Percentiles rank a stretch among this genome's conserved stretches.
phyloP scores from a whole-genome alignment of 2,797 vertebrate species.

The Platyrinchus mystaceus region DNA sequence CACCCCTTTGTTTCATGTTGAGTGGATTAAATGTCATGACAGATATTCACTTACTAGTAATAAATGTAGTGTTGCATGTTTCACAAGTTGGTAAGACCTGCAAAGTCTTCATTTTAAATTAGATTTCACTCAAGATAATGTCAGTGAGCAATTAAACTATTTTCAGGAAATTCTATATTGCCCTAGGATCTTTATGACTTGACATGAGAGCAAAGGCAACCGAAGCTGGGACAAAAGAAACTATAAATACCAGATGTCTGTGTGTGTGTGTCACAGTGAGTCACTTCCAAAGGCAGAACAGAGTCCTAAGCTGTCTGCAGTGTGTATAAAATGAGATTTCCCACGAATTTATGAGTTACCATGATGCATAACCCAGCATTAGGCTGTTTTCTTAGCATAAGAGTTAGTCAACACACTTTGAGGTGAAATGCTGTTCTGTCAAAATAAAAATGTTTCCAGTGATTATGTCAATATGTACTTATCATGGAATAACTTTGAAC shows the following conservation, averaged over 20 bases:
- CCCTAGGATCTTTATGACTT: conserved; percentile 16
- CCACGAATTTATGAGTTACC: not conserved
- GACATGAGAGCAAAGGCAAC: conserved; percentile 1
- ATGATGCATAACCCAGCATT: not conserved
- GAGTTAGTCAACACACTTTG: not conserved
- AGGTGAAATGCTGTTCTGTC: not conserved
- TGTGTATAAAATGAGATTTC: conserved; percentile 7
- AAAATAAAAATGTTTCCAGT: not conserved
- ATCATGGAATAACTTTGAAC: not conserved
- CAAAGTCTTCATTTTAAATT: conserved; percentile 26
- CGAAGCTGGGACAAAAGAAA: conserved; percentile 45
- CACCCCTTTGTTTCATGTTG: not conserved
- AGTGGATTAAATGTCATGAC: not conserved
- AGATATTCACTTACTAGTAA: not conserved
- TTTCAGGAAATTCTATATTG: conserved; percentile 42
- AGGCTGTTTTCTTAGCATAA: not conserved
- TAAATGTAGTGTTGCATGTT: conserved; percentile 7
- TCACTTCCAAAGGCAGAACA: not conserved
- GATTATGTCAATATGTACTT: not conserved
- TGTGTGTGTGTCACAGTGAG: not conserved
- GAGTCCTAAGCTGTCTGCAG: not conserved
- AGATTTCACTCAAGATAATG: conserved; percentile 33
- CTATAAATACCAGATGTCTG: conserved; percentile 32
- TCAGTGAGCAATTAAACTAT: conserved; percentile 52
- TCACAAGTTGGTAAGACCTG: conserved; percentile 13